Base-by-base conservation (phyloP, 2,888 invertebrate genomes). In the Oeneis ivallda region DNA sequence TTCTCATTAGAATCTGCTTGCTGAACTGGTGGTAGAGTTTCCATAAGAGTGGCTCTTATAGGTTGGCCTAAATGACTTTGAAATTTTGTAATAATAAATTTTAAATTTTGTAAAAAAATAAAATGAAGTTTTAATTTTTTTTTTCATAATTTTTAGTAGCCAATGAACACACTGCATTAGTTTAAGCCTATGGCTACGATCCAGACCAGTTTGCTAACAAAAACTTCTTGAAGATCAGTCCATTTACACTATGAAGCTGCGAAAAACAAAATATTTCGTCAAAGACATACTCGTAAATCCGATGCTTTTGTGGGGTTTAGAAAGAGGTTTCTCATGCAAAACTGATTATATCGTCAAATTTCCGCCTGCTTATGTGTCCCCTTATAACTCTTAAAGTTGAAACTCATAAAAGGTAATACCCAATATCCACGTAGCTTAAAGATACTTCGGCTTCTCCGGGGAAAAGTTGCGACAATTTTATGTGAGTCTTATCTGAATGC, bases 401-500 rank as follows among this genome's bases (percentile, higher is more conserved):
- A 56, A 56, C 39, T 56, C 56, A 41, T 56, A 56, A 56, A 54
- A 49, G 39, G 56, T 34, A 15, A 39, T 56, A 56, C 15, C 39
- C 56, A 56, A 56, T 56, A 56, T 56, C 19, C 39, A 37, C 9
- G 56, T 11, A 19, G 39, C 39, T 19, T 13, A 41, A 15, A n/a
- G 8, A 37, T 37, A 26, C 2, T 53, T 53, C 34, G 15, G 53
- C 34, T 34, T 53, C 9, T 53, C n/a, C 10, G 2, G 15, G 34
- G 15, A 53, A 53, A 45, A 53, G 13, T 13, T 13, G 13, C 32
- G 34, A 9, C 52, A 37, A 15, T 34, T 34, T 53, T n/a, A 7
- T 26, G 1, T 13, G 13, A 50, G 32, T 50, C 26, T 50, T 50
- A 13, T 11, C 32, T n/a, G 1, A 1, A 13, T 26, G 50, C 26